Evolutionary conservation across 2,888 invertebrate species (phyloP), one percentile per base, ranked within the genome.

Genomic region (Coecobrya sp.): DNA sequence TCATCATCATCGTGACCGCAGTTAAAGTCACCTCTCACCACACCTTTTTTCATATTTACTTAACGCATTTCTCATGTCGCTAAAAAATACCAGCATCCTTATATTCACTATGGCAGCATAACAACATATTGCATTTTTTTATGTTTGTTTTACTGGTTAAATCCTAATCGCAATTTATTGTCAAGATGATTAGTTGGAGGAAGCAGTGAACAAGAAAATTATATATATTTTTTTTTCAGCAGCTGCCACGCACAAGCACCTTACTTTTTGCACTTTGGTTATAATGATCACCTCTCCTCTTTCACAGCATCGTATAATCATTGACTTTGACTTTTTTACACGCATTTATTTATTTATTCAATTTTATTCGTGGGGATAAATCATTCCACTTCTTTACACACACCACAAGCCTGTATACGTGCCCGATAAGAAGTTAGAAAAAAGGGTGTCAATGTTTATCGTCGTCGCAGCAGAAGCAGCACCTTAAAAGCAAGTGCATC

Each of bases 371-470:
- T 42, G 36, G 73, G n/a, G 30, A 73, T 73, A 73, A 73, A 73
- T 73, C 73, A 73, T 45, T 42, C 45, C 5, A n/a, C n/a, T n/a
- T n/a, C n/a, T n/a, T n/a, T n/a, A n/a, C n/a, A n/a, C n/a, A n/a
- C n/a, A n/a, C n/a, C n/a, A 3, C 19, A 42, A 73, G 36, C 11
- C 22, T 30, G 22, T 65, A 7, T 27, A n/a, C 68, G 36, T 36
- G 36, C n/a, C 68, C 68, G 68, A 68, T 68, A 36, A 68, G 36
- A 68, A 36, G 27, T 25, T 3, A 68, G 3, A 16, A 73, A 73
- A 73, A 73, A 73, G 11, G 36, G 45, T 73, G 73, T 73, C 73
- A 73, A 68, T 73, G 36, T 73, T 65, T 42, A 73, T 73, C 8
- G 73, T 45, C 7, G n/a, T 19, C n/a, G 45, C 73, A 73, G 73